Percentiles rank a stretch among this genome's conserved stretches.
Evolutionary conservation across 1,140 invertebrate species (phyloP).

Genomic region (Mamestra configurata): DNA sequence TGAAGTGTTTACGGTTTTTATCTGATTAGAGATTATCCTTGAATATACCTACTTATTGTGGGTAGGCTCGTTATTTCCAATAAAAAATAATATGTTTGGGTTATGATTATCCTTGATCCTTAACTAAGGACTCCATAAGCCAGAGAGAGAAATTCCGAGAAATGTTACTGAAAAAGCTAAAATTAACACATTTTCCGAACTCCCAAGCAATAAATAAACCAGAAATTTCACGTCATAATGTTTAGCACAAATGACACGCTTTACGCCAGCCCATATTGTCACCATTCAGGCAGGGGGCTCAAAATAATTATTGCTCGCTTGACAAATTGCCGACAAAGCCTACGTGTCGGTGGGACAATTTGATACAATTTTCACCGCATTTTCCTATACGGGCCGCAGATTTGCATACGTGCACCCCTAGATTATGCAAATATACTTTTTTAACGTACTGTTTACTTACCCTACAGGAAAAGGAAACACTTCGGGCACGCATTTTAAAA

Average conservation of each 20-base stretch:
- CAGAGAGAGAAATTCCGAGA: too few species aligned
- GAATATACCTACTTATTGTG: too few species aligned
- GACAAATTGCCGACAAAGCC: constrained; percentile 85
- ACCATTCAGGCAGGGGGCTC: constrained; percentile 71
- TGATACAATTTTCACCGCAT: constrained; percentile 86
- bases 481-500: constrained; percentile 83
- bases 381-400: constrained; percentile 76
- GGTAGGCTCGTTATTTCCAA: background rate
- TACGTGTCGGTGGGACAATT: constrained; percentile 84
- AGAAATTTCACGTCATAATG: constrained; percentile 41
- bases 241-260: constrained; percentile 40
- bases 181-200: background rate
- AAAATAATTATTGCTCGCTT: constrained; percentile 84
- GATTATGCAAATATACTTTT: constrained; percentile 87
- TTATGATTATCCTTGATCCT: background rate
- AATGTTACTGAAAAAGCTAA: background rate
- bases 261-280: constrained; percentile 56
- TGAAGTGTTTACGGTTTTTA: background rate
- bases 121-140: too few species aligned
- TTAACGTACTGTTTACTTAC: constrained; percentile 82
- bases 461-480: constrained; percentile 82
- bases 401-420: constrained; percentile 84
- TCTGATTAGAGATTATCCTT: constrained; percentile 4
- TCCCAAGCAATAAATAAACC: constrained; percentile 33
- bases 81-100: background rate